Percentiles rank a stretch among this genome's conserved stretches.
phyloP scores from a whole-genome alignment of 1,140 invertebrate genomes.

The Bombus pyrosoma region DNA sequence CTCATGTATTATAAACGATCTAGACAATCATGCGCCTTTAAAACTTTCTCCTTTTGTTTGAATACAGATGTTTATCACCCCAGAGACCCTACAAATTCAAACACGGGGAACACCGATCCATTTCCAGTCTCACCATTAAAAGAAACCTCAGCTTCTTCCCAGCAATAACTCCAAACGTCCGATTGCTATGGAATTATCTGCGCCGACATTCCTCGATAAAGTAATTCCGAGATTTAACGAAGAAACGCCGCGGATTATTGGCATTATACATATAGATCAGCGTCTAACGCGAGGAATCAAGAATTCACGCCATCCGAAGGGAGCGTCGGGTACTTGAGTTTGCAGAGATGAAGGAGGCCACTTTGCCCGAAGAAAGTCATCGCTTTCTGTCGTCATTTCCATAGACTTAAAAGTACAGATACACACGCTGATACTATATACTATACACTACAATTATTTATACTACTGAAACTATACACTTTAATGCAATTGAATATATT shows the following conservation, averaged over 20 bases:
- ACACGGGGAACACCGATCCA: too few species aligned
- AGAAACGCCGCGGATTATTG: slow-evolving; percentile 44
- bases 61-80: too few species aligned
- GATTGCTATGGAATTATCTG: slow-evolving; percentile 1
- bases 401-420: too few species aligned
- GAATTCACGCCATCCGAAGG: neutral
- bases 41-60: too few species aligned
- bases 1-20: too few species aligned
- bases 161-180: neutral
- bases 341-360: slow-evolving; percentile 11
- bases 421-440: too few species aligned
- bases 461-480: too few species aligned
- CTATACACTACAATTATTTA: too few species aligned
- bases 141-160: neutral
- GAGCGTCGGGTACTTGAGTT: slow-evolving; percentile 16
- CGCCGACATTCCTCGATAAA: slow-evolving; percentile 4
- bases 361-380: too few species aligned
- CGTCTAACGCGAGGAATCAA: slow-evolving; percentile 40
- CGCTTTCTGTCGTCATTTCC: neutral
- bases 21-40: too few species aligned
- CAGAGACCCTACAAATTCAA: too few species aligned
- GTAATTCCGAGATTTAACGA: slow-evolving; percentile 28
- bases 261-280: slow-evolving; percentile 37
- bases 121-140: neutral
- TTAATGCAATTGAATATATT: too few species aligned